Conservation (phyloP, 2,888 invertebrate genomes). For the Cordylochernes scorpioides region DNA sequence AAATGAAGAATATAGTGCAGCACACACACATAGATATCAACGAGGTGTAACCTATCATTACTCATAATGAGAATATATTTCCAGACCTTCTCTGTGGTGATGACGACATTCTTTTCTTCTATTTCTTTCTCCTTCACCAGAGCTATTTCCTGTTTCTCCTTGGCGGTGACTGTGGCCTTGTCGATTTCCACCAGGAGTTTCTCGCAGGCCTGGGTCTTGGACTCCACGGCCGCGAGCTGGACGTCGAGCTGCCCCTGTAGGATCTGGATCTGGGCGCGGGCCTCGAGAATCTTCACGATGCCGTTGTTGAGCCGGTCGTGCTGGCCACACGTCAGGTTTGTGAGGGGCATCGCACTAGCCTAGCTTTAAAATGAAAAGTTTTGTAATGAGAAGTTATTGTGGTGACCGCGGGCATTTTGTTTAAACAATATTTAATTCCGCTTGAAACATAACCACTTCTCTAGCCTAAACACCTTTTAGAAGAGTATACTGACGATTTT, state of each 20-base stretch:
- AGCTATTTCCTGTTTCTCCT: conserved; percentile 48
- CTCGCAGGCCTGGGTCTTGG: conserved; percentile 56
- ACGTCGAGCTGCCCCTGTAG: conserved; percentile 50
- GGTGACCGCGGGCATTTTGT: no score
- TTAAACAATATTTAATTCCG: no score
- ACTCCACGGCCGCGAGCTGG: conserved; percentile 52
- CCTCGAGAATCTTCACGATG: conserved; percentile 57
- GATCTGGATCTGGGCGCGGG: conserved; percentile 47
- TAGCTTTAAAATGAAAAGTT: no score
- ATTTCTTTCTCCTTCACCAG: conserved; percentile 52
- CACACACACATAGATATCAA: no score
- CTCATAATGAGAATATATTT: not conserved
- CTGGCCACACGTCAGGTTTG: no score
- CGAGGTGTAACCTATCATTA: no score
- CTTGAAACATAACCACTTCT: no score
- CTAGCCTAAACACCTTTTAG: no score
- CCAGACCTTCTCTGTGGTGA: conserved; percentile 41
- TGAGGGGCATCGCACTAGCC: no score
- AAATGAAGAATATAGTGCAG: no score
- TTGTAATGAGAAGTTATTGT: no score
- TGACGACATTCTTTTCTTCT: conserved; percentile 48
- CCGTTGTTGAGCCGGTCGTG: conserved; percentile 42
- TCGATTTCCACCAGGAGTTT: conserved; percentile 45
- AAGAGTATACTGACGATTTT: no score
- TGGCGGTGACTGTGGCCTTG: conserved; percentile 30